Evolutionary conservation across 2,113 vertebrate species (phyloP).

Genomic region (Antidorcas marsupialis): DNA sequence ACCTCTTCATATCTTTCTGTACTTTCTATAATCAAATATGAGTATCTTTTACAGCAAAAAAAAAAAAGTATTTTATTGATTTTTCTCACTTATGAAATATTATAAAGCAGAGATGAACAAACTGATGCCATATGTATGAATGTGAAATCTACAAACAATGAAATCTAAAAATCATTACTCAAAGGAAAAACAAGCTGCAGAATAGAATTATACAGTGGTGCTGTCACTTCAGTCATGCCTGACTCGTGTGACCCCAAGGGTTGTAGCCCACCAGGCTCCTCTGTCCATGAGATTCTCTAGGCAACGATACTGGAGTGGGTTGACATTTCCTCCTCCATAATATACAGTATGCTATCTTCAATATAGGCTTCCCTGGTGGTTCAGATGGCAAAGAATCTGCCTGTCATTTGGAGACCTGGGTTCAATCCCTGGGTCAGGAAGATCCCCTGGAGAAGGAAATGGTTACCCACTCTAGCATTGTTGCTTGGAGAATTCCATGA

Average conservation of each 20-base stretch:
- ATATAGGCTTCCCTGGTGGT: background rate
- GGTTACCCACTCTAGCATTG: background rate
- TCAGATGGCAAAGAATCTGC: background rate
- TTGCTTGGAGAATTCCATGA: background rate
- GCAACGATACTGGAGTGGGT: background rate
- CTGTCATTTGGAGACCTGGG: background rate
- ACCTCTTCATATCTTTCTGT: background rate
- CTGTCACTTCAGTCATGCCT: background rate
- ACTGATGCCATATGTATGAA: background rate
- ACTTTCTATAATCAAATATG: background rate
- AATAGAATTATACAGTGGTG: background rate
- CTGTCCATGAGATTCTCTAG: background rate
- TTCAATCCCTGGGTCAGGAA: background rate
- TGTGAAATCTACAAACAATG: background rate
- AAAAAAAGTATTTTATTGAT: background rate
- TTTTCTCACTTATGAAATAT: background rate
- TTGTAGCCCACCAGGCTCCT: background rate
- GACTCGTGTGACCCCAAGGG: background rate
- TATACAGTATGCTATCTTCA: background rate
- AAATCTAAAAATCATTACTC: background rate
- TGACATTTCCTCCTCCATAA: background rate
- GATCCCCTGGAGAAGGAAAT: background rate
- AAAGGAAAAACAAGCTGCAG: background rate
- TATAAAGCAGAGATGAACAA: background rate
- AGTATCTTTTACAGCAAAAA: background rate